Base-by-base conservation (phyloP, 2,113 vertebrate species). In the Protobothrops mucrosquamatus region DNA sequence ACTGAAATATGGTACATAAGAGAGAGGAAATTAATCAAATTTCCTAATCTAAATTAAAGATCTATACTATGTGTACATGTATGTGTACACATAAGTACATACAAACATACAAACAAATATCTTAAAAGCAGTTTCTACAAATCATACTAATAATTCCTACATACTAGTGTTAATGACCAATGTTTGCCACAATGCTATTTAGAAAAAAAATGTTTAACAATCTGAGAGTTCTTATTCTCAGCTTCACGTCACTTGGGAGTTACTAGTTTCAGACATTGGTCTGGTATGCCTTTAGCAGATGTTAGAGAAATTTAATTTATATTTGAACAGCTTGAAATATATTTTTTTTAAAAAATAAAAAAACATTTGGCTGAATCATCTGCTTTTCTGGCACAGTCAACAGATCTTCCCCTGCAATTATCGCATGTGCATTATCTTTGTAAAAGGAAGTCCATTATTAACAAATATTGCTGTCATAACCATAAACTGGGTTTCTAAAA, bases 311-410 rank as follows among this genome's bases (percentile, higher is more conserved):
- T 93, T 94, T 55, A 90, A 39, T 24, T 89, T 61, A 20, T 46
- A 59, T 64, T 94, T 94, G 87, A 94, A 92, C 94, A 94, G 5
- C 39, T 93, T 90, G 90, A 93, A 92, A 95, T 91, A 23, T 23
- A 64, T 86, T 90, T 51, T 3, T 86, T 90, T 51, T 0, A 57
- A 87, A 87, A 11, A 0, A 85, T 87, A 92, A 29, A 29, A 64
- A 57, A 96, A 92, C 0, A 0, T 2, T 39, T 55, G 89, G 94
- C 48, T 22, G 92, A 92, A 90, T 93, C 93, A 89, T 11, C 23
- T 91, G 26, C 18, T 92, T 95, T 93, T 91, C 92, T 90, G 10
- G 61, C 12, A 69, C 26, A n/a, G 61, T 12, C 29, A 69, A 61
- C 26, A 2, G 2, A 87, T 22, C 3, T 51, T 94, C 94, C 61